A percentile compares a stretch with the other conserved stretches of the same genome.
phyloP scores from a whole-genome alignment of 2,888 invertebrate species.

The Syrphus vitripennis region DNA sequence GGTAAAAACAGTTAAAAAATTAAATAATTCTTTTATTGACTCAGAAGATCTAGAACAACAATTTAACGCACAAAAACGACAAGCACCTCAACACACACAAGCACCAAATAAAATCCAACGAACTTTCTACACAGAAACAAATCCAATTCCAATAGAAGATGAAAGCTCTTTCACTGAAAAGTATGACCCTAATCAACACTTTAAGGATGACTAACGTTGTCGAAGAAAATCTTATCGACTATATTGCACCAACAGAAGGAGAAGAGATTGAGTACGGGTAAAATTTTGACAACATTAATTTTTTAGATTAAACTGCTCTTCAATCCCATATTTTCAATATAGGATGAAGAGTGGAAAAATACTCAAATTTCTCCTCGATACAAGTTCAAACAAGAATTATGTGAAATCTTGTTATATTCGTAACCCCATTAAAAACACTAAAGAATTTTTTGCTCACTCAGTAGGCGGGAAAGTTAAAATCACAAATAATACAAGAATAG shows the following conservation, averaged over 20 bases:
- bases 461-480: not conserved
- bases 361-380: too few species aligned
- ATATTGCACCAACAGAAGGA: not conserved
- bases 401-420: too few species aligned
- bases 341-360: too few species aligned
- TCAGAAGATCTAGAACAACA: not conserved
- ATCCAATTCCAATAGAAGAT: too few species aligned
- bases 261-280: not conserved
- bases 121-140: too few species aligned
- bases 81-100: too few species aligned
- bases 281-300: not conserved
- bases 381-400: too few species aligned
- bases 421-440: not conserved
- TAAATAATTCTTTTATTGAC: not conserved
- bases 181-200: too few species aligned
- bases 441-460: not conserved
- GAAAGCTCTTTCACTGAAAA: too few species aligned
- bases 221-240: not conserved
- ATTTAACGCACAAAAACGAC: too few species aligned
- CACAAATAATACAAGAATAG: not conserved
- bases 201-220: not conserved
- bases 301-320: conserved; percentile 1
- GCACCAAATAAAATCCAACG: too few species aligned
- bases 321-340: not conserved
- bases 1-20: not conserved